phyloP scores from a whole-genome alignment of 2,113 vertebrate species.

The Miniopterus natalensis region DNA sequence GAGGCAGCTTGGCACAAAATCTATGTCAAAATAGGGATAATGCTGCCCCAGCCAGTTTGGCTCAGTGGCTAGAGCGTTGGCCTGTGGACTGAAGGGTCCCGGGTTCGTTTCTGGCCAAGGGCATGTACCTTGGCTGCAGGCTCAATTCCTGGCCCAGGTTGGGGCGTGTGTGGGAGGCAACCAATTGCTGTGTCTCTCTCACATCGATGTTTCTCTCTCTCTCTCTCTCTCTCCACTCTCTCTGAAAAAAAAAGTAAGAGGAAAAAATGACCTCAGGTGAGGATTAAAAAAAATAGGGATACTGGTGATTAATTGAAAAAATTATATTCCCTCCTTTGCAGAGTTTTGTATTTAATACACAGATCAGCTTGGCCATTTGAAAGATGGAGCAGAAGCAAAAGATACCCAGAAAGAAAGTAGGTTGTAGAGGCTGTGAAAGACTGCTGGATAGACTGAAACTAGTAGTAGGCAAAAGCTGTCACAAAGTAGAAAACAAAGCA shows the following conservation, averaged over 20 bases:
- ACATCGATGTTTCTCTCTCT: too few species aligned
- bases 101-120: too few species aligned
- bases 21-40: background rate
- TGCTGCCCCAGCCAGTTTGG: too few species aligned
- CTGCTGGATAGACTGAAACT: background rate
- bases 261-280: too few species aligned
- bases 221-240: too few species aligned
- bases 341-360: background rate
- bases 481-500: slow-evolving; percentile 7
- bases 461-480: background rate
- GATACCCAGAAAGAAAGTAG: background rate
- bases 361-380: background rate
- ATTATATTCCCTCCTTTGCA: background rate
- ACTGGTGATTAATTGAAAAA: background rate
- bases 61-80: too few species aligned
- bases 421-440: background rate
- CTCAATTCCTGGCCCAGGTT: too few species aligned
- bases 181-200: too few species aligned
- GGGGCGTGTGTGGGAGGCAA: too few species aligned
- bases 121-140: too few species aligned
- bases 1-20: background rate
- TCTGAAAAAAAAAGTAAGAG: too few species aligned
- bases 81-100: too few species aligned
- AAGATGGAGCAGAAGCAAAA: slow-evolving; percentile 19
- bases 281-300: background rate